These are phyloP conservation scores for Frankliniella fusca DNA, from an alignment of 2,888 invertebrate genomes.

Conservation along the genomic window DNA sequence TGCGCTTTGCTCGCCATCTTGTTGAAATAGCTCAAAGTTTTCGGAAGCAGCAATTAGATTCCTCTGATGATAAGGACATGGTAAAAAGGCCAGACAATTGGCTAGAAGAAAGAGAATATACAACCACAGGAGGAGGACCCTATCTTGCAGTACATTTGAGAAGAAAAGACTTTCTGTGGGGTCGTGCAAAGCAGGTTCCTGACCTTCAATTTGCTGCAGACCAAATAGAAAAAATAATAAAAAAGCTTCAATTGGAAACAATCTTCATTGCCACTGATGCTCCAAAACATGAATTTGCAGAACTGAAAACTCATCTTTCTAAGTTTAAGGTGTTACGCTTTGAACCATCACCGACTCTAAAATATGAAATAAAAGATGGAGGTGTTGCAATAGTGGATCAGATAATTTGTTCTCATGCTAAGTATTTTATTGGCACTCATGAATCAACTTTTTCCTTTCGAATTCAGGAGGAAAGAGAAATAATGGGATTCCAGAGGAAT, in stretches of 20 bases:
- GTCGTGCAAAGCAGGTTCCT: constrained; percentile 70
- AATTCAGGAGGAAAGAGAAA: constrained; percentile 96
- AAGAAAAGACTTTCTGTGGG: constrained; percentile 78
- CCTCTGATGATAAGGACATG: constrained; percentile 56
- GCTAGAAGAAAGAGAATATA: constrained; percentile 54
- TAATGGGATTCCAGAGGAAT: constrained; percentile 74
- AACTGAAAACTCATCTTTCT: constrained; percentile 50
- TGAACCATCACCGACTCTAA: constrained; percentile 51
- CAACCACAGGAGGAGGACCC: constrained; percentile 57
- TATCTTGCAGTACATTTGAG: constrained; percentile 85
- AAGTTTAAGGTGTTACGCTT: constrained; percentile 48
- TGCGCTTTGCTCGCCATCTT: constrained; percentile 76
- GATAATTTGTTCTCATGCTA: constrained; percentile 85
- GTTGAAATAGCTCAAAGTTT: constrained; percentile 64
- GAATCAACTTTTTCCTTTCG: constrained; percentile 95
- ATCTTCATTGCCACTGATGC: constrained; percentile 88
- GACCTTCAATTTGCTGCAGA: constrained; percentile 68
- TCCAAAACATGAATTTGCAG: constrained; percentile 52
- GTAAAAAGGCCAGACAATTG: constrained; percentile 59
- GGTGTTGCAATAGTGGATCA: constrained; percentile 91
- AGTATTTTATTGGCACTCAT: constrained; percentile 83
- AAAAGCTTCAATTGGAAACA: constrained; percentile 54
- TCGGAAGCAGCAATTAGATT: constrained; percentile 58
- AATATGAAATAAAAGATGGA: constrained; percentile 65
- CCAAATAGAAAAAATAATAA: constrained; percentile 63